Percentiles rank a stretch among this genome's conserved stretches.
phyloP scores from a whole-genome alignment of 2,113 vertebrate genomes.

The Rhombomys opimus region DNA sequence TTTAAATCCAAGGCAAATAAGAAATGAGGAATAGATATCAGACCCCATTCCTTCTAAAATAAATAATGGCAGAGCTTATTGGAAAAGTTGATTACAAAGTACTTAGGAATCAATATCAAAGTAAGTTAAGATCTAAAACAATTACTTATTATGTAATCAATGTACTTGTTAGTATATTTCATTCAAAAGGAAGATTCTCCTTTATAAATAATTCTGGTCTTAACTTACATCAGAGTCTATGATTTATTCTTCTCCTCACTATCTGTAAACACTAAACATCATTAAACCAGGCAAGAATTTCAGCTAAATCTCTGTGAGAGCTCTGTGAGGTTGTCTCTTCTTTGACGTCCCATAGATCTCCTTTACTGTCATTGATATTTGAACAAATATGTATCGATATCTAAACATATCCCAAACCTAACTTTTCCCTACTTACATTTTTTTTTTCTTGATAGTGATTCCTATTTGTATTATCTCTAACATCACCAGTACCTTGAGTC shows the following conservation, averaged over 20 bases:
- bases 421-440: background rate
- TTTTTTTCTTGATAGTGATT: background rate
- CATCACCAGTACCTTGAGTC: background rate
- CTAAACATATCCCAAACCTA: background rate
- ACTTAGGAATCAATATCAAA: background rate
- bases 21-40: background rate
- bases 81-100: conserved; percentile 10
- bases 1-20: conserved; percentile 50
- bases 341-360: background rate
- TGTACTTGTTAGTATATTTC: conserved; percentile 1
- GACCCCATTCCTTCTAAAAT: conserved; percentile 1
- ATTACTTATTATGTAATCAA: background rate
- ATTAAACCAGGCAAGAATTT: background rate
- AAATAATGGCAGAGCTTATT: conserved; percentile 7
- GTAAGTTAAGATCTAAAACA: conserved; percentile 37
- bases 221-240: background rate
- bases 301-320: background rate
- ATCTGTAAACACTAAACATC: background rate
- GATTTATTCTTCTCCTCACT: background rate
- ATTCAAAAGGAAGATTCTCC: background rate
- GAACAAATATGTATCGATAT: background rate
- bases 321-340: background rate
- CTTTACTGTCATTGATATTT: background rate
- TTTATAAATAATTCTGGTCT: background rate
- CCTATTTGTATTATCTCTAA: background rate